Evolutionary conservation across 2,113 vertebrate genomes (phyloP).

Genomic region (Sapajus apella): DNA sequence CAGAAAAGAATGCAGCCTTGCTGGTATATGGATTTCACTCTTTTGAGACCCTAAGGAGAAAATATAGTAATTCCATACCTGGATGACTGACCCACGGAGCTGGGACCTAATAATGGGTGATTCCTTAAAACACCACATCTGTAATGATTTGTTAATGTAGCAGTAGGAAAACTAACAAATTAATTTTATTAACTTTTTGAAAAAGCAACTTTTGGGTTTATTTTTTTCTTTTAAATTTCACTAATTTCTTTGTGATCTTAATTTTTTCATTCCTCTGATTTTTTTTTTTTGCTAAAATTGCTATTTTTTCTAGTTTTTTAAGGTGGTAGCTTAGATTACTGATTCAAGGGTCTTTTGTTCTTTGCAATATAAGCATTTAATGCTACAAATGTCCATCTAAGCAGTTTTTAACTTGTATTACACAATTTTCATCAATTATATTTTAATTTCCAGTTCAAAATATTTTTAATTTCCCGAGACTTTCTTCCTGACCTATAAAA

Average conservation of each 20-base stretch:
- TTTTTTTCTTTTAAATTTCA: background rate
- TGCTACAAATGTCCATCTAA: no score
- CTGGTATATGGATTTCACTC: background rate
- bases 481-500: background rate
- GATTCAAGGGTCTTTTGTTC: background rate
- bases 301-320: background rate
- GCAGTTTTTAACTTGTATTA: background rate
- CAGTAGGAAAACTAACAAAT: background rate
- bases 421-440: background rate
- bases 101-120: background rate
- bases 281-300: background rate
- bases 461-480: background rate
- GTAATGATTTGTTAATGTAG: background rate
- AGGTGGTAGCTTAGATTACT: background rate
- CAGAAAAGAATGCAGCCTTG: background rate
- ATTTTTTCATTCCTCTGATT: background rate
- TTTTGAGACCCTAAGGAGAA: no score
- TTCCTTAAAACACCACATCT: background rate
- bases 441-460: background rate
- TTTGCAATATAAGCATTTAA: background rate
- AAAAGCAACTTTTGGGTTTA: background rate
- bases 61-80: background rate
- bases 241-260: background rate
- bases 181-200: background rate
- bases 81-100: background rate